phyloP scores from a whole-genome alignment of 2,888 invertebrate species.

The Eupeodes luniger region DNA sequence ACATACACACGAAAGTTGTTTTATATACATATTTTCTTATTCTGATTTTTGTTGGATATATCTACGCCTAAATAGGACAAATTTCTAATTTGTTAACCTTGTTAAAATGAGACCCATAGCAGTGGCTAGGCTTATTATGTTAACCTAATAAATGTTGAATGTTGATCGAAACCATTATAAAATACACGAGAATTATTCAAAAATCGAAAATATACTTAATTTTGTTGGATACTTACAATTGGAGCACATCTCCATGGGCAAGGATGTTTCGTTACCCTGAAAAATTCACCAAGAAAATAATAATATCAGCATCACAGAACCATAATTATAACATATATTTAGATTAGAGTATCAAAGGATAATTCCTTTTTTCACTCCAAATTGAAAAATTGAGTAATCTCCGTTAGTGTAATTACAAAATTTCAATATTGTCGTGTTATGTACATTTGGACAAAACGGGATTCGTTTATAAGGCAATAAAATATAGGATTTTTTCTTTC shows the following conservation, averaged over 20 bases:
- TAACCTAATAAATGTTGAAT: background rate
- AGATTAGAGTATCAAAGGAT: slow-evolving; percentile 12
- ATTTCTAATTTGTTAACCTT: background rate
- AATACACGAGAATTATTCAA: background rate
- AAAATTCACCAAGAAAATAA: slow-evolving; percentile 80
- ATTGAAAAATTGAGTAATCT: slow-evolving; percentile 53
- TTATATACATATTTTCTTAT: background rate
- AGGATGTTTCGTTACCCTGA: slow-evolving; percentile 92
- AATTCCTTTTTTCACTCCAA: slow-evolving; percentile 38
- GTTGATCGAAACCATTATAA: background rate
- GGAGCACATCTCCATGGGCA: slow-evolving; percentile 93
- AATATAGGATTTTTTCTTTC: slow-evolving; percentile 21
- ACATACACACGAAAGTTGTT: slow-evolving; percentile 57
- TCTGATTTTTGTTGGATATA: background rate
- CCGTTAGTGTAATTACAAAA: slow-evolving; percentile 1
- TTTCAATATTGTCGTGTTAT: background rate
- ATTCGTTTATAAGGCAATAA: slow-evolving; percentile 15
- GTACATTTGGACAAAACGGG: slow-evolving; percentile 9
- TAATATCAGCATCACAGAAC: slow-evolving; percentile 68
- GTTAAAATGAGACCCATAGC: background rate
- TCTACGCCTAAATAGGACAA: background rate
- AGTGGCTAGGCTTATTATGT: background rate
- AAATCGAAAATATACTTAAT: background rate
- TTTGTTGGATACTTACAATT: slow-evolving; percentile 87
- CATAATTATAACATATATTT: slow-evolving; percentile 17